Evolutionary conservation across 2,888 invertebrate genomes (phyloP).

Genomic region (Leptura quadrifasciata): DNA sequence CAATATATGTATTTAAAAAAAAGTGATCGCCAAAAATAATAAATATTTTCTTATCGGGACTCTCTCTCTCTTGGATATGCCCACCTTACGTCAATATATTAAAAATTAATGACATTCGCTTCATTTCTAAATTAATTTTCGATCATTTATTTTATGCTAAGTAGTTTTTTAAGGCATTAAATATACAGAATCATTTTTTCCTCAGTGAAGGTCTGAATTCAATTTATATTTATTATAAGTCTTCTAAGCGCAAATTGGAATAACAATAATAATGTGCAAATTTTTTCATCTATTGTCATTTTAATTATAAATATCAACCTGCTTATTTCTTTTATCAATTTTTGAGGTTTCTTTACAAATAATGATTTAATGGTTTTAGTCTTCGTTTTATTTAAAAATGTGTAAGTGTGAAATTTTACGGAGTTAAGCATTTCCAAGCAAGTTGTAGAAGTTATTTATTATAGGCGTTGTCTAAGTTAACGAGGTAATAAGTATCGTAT

Average conservation of each 20-base stretch:
- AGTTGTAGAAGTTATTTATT: too few relatives aligned
- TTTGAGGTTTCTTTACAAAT: not conserved
- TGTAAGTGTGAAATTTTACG: not conserved
- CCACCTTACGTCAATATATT: too few relatives aligned
- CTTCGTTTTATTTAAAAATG: not conserved
- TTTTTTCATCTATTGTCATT: not conserved
- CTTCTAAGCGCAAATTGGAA: not conserved
- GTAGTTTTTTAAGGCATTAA: constrained; percentile 8
- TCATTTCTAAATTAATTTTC: constrained; percentile 23
- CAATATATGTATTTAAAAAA: too few relatives aligned
- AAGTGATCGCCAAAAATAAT: too few relatives aligned
- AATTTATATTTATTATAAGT: constrained; percentile 18
- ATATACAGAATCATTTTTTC: constrained; percentile 4
- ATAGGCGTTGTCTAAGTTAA: too few relatives aligned
- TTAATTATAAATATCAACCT: constrained; percentile 15
- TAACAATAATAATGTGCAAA: constrained; percentile 11
- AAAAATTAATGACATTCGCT: constrained; percentile 14
- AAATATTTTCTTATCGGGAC: too few relatives aligned
- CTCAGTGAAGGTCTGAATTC: constrained; percentile 7
- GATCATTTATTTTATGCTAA: constrained; percentile 31
- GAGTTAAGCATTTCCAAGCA: not conserved
- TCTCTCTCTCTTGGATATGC: too few relatives aligned
- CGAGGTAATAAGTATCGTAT: too few relatives aligned
- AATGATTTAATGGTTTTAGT: not conserved
- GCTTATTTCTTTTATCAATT: not conserved